phyloP scores from a whole-genome alignment of 2,113 vertebrate genomes.

The Atrichornis clamosus region DNA sequence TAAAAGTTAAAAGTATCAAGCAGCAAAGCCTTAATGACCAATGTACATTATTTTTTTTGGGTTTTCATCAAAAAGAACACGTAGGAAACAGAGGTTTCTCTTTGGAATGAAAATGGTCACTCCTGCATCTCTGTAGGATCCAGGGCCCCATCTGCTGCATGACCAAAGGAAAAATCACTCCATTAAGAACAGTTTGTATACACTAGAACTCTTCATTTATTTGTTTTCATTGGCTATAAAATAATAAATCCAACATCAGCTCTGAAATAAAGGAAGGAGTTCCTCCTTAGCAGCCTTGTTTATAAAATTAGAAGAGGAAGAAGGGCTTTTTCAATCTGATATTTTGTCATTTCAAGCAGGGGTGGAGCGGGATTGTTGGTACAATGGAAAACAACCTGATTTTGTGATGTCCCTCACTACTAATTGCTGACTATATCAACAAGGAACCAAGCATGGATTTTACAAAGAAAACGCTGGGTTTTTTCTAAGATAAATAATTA shows the following conservation, averaged over 20 bases:
- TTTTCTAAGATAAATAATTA: background rate
- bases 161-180: conserved; percentile 18
- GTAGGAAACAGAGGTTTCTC: background rate
- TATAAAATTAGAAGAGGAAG: conserved; percentile 44
- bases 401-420: background rate
- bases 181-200: conserved; percentile 51
- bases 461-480: background rate
- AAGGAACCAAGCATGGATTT: background rate
- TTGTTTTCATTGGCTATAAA: conserved; percentile 67
- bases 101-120: background rate
- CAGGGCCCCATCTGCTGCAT: background rate
- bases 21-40: background rate
- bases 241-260: background rate
- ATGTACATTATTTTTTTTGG: background rate
- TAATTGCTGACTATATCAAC: background rate
- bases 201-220: conserved; percentile 1
- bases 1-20: background rate
- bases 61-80: background rate
- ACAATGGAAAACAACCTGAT: background rate
- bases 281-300: conserved; percentile 53
- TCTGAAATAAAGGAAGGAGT: conserved; percentile 42
- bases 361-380: background rate
- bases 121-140: background rate
- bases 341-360: conserved; percentile 38
- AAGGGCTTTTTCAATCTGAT: conserved; percentile 28